phyloP scores from a whole-genome alignment of 1,140 invertebrate genomes.

The Paramacrobiotus metropolitanus region DNA sequence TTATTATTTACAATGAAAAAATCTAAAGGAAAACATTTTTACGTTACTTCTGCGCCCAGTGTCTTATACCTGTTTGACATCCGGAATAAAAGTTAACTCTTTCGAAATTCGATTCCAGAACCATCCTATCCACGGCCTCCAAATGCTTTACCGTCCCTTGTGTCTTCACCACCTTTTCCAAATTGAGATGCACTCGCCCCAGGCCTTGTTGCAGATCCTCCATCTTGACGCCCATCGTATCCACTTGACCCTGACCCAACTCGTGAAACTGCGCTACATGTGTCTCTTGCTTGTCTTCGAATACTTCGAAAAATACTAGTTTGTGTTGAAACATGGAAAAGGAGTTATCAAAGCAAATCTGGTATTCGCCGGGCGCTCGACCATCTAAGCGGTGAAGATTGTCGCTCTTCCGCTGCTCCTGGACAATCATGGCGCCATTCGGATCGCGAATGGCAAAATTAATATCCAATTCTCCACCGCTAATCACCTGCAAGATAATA shows the following conservation, averaged over 20 bases:
- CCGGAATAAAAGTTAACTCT: not conserved
- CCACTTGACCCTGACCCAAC: not conserved
- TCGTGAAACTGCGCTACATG: not conserved
- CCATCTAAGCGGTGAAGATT: not conserved
- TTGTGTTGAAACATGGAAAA: not conserved
- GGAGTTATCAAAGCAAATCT: conserved; percentile 3
- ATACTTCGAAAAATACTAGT: conserved; percentile 3
- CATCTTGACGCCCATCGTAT: not conserved
- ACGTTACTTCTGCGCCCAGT: too few species aligned
- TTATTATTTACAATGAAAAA: not conserved
- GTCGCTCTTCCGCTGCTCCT: not conserved
- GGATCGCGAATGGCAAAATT: not conserved
- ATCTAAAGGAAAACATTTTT: not conserved
- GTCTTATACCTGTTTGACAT: not conserved
- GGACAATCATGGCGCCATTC: not conserved
- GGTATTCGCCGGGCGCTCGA: not conserved
- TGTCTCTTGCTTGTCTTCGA: not conserved
- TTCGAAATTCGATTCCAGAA: not conserved
- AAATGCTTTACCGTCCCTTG: not conserved
- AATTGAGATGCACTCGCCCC: not conserved
- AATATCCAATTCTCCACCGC: not conserved
- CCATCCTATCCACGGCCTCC: not conserved
- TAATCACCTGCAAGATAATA: not conserved
- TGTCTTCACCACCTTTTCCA: not conserved
- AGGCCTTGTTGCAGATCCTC: not conserved